A percentile compares a stretch with the other conserved stretches of the same genome.
phyloP scores from a whole-genome alignment of 2,113 vertebrate genomes.

The Anhinga anhinga region DNA sequence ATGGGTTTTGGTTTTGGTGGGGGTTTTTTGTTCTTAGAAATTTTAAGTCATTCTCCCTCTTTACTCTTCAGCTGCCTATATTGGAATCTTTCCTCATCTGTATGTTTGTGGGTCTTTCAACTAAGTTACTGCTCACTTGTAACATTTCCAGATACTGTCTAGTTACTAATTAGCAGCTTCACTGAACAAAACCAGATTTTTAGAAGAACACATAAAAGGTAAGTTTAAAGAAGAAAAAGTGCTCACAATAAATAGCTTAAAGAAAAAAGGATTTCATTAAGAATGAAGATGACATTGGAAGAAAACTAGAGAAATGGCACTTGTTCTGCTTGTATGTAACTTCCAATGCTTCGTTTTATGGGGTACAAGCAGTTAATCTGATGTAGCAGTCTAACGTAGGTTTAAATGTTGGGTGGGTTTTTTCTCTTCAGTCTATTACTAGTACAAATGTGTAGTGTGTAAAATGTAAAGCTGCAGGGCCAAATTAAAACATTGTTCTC shows the following conservation, averaged over 20 bases:
- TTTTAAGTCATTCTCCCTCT: background rate
- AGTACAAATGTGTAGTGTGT: background rate
- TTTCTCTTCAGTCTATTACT: background rate
- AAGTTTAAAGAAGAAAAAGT: background rate
- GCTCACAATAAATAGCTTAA: background rate
- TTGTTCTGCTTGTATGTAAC: background rate
- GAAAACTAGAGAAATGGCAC: background rate
- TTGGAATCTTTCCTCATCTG: background rate
- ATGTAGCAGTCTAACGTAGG: background rate
- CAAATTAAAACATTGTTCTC: background rate
- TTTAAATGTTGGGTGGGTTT: background rate
- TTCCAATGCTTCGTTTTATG: background rate
- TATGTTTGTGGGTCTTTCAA: background rate
- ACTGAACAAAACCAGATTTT: background rate
- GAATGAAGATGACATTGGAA: background rate
- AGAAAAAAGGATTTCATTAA: background rate
- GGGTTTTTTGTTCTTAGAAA: background rate
- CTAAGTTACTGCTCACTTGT: background rate
- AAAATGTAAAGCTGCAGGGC: background rate
- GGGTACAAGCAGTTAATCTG: background rate
- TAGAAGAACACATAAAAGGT: background rate
- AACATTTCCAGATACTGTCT: background rate
- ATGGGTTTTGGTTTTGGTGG: background rate
- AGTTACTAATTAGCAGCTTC: background rate
- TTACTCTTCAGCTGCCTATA: background rate